Percentiles rank a stretch among this genome's conserved stretches.
Conservation (phyloP, 1,140 invertebrate genomes). For the Glomeris maerens region DNA sequence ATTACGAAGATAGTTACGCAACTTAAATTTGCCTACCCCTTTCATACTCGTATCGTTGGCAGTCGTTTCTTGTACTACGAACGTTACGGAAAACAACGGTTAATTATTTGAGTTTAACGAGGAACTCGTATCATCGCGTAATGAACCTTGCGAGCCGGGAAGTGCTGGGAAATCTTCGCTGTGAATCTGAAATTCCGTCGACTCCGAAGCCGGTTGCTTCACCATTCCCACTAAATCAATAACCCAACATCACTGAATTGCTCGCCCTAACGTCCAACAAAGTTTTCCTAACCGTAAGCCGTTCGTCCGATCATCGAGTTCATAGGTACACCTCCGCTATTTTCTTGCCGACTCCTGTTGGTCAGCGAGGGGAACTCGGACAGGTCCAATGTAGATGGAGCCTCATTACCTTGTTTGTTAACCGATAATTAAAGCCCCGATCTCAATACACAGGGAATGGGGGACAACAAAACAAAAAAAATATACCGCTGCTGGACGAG, state of each 20-base stretch:
- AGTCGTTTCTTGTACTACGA: no score
- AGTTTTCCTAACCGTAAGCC: conserved; percentile 45
- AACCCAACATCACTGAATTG: background rate
- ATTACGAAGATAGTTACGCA: no score
- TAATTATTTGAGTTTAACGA: no score
- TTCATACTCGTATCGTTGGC: no score
- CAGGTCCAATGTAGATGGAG: conserved; percentile 66
- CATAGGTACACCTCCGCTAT: conserved; percentile 49
- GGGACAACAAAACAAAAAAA: background rate
- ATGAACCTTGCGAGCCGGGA: conserved; percentile 46
- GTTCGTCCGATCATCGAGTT: conserved; percentile 22
- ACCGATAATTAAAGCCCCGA: conserved; percentile 8
- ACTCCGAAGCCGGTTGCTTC: conserved; percentile 77
- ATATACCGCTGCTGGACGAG: background rate
- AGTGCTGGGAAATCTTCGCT: conserved; percentile 97
- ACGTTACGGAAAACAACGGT: no score
- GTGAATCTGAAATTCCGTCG: conserved; percentile 92
- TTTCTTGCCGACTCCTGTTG: conserved; percentile 44
- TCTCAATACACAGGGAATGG: background rate
- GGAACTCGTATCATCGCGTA: no score
- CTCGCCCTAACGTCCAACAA: background rate
- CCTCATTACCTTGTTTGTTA: conserved; percentile 13
- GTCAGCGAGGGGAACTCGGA: conserved; percentile 82
- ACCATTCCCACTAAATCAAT: conserved; percentile 70
- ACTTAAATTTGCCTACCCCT: no score